phyloP scores from a whole-genome alignment of 2,888 invertebrate species.

The Syritta pipiens region DNA sequence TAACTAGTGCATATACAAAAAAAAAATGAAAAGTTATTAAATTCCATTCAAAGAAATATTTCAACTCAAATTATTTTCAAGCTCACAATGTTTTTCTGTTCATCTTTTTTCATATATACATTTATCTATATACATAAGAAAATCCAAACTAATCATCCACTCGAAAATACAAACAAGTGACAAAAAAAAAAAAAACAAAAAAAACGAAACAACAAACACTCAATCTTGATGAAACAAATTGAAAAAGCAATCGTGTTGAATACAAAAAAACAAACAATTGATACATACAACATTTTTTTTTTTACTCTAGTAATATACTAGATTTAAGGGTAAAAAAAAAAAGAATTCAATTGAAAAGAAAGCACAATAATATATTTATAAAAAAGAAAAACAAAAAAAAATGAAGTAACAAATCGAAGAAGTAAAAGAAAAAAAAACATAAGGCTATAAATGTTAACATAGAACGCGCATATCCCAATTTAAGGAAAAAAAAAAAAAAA shows the following conservation, averaged over 20 bases:
- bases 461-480: constrained; percentile 70
- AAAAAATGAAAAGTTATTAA: constrained; percentile 2
- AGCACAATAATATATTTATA: constrained; percentile 68
- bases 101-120: constrained; percentile 4
- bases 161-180: constrained; percentile 62
- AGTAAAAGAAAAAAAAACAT: constrained; percentile 39
- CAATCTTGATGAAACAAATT: constrained; percentile 68
- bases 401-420: constrained; percentile 49
- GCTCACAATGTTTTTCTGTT: constrained; percentile 27
- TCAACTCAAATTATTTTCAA: constrained; percentile 46
- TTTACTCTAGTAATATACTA: constrained; percentile 57
- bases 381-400: constrained; percentile 21
- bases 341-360: constrained; percentile 60
- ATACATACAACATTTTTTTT: constrained; percentile 50
- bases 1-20: constrained; percentile 46
- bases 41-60: constrained; percentile 20
- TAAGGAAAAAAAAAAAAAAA: constrained; percentile 45
- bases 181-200: constrained; percentile 33
- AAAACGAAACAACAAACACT: constrained; percentile 19
- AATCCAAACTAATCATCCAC: constrained; percentile 43
- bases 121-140: neutral
- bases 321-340: constrained; percentile 62
- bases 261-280: constrained; percentile 51
- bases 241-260: constrained; percentile 67
- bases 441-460: constrained; percentile 69